Conservation (phyloP, 2,113 vertebrate genomes). For the Microcebus lehilahytsara region DNA sequence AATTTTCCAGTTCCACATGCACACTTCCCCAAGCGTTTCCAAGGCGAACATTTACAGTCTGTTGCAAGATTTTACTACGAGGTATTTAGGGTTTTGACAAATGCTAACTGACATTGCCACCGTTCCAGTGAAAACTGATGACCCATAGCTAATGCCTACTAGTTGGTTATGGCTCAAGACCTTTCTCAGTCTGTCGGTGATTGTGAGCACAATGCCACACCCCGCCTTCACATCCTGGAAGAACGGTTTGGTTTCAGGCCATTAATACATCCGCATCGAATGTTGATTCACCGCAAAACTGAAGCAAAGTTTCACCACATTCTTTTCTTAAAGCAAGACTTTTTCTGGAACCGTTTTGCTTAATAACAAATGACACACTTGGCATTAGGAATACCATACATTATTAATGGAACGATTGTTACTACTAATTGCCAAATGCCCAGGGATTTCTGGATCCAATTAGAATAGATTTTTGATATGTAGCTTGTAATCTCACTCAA, state of each 20-base stretch:
- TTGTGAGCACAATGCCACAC: background rate
- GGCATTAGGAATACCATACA: slow-evolving; percentile 46
- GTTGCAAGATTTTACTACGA: slow-evolving; percentile 70
- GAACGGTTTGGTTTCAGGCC: background rate
- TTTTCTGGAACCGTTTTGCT: slow-evolving; percentile 10
- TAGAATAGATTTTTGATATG: slow-evolving; percentile 52
- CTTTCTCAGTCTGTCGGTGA: slow-evolving; percentile 57
- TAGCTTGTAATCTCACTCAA: slow-evolving; percentile 54
- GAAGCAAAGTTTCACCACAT: background rate
- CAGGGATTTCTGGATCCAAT: slow-evolving; percentile 51
- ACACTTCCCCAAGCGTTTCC: slow-evolving; percentile 58
- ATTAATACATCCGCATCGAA: background rate
- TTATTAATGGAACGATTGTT: background rate
- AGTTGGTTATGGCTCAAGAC: slow-evolving; percentile 47
- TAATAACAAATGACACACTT: slow-evolving; percentile 53
- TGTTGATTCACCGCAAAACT: background rate
- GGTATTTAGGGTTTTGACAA: slow-evolving; percentile 81
- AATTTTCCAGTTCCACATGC: slow-evolving; percentile 63
- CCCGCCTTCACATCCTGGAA: accelerated
- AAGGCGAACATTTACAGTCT: slow-evolving; percentile 66
- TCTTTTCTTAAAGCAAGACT: background rate
- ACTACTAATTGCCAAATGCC: slow-evolving; percentile 55
- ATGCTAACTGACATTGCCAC: slow-evolving; percentile 73
- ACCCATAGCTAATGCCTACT: slow-evolving; percentile 73
- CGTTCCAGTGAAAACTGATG: slow-evolving; percentile 74